phyloP scores from a whole-genome alignment of 2,797 vertebrate genomes.

The Scolopax rusticola region DNA sequence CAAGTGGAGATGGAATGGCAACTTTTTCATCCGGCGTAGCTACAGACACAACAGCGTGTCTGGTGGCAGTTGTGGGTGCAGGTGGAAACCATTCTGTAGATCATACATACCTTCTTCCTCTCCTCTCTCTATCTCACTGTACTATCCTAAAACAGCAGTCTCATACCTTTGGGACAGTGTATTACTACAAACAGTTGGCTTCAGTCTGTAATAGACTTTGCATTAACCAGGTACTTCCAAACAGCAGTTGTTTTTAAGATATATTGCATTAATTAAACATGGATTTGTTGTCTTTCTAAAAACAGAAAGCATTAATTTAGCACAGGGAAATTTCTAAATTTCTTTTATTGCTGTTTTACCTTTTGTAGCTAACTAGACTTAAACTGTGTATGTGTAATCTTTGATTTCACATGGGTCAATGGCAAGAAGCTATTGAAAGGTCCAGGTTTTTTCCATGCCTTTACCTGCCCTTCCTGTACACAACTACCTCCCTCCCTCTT shows the following conservation, averaged over 20 bases:
- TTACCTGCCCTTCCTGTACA: neutral
- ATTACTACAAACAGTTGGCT: neutral
- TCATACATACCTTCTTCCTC: neutral
- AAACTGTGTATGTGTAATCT: neutral
- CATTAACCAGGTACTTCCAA: neutral
- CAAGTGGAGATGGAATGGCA: slow-evolving; percentile 51
- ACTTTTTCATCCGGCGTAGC: neutral
- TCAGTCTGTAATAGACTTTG: neutral
- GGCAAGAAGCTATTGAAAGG: neutral
- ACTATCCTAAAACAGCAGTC: neutral
- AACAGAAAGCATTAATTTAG: neutral
- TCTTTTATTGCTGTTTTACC: neutral
- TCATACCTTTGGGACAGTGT: neutral
- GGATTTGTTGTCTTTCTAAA: neutral
- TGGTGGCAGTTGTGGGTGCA: neutral
- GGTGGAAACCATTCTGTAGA: neutral
- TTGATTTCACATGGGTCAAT: neutral
- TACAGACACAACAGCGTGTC: neutral
- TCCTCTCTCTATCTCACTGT: neutral
- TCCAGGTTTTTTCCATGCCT: neutral
- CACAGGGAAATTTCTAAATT: neutral
- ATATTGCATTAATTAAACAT: neutral
- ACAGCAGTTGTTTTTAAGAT: neutral
- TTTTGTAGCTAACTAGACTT: neutral
- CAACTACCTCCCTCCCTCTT: neutral